Percentiles rank a stretch among this genome's conserved stretches.
phyloP scores from a whole-genome alignment of 2,888 invertebrate species.

The Dryococelus australis region DNA sequence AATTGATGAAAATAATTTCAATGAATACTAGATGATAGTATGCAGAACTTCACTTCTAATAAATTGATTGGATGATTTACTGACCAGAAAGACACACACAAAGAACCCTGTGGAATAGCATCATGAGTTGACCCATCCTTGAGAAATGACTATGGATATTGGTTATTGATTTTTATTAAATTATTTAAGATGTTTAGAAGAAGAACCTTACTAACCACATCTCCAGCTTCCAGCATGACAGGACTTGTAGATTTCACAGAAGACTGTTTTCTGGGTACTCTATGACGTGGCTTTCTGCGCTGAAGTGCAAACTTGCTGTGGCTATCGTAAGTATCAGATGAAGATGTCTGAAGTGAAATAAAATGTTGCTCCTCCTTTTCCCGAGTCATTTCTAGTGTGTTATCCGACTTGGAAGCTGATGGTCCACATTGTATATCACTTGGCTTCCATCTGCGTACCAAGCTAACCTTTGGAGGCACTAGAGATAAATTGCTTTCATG shows the following conservation, averaged over 20 bases:
- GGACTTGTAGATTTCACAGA: neutral
- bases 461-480: neutral
- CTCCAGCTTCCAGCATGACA: neutral
- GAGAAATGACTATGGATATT: too few relatives aligned
- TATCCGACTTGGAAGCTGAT: neutral
- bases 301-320: neutral
- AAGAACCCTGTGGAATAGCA: too few relatives aligned
- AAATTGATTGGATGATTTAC: too few relatives aligned
- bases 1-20: too few relatives aligned
- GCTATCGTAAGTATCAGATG: constrained; percentile 11
- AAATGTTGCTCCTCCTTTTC: neutral
- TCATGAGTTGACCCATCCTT: too few relatives aligned
- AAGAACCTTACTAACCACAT: neutral
- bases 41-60: too few relatives aligned
- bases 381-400: neutral
- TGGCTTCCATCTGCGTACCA: neutral
- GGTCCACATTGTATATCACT: neutral
- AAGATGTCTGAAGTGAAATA: neutral
- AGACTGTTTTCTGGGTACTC: neutral
- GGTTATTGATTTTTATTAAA: too few relatives aligned
- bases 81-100: too few relatives aligned
- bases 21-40: too few relatives aligned
- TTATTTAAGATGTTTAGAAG: too few relatives aligned
- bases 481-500: neutral
- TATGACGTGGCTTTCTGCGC: neutral